Evolutionary conservation across 2,797 vertebrate species (phyloP), one percentile per base, ranked within the genome.

Genomic region (Vireo griseus): DNA sequence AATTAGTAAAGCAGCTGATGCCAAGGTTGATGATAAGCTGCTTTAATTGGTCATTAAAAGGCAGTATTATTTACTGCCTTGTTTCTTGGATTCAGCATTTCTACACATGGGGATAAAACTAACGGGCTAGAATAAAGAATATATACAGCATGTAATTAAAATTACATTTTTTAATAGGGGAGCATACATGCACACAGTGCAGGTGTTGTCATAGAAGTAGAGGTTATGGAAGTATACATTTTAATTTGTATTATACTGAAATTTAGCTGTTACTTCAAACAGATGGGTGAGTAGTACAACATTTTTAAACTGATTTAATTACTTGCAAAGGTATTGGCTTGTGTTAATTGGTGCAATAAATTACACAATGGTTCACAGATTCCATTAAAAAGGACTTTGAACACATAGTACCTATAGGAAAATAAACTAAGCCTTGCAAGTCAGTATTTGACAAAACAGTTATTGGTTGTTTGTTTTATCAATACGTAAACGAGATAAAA

Each of bases 311-410:
- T 80, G 45, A 68, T 84, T 94, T 94, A 96, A 95, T 97, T 95
- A 92, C 72, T 91, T 96, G 84, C 95, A 92, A 92, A 94, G 92
- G 88, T 92, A 97, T 92, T 86, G 76, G 91, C 71, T 92, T 88
- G n/a, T 86, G 85, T 97, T 95, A 97, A 96, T 94, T 94, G 90
- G 58, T 86, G 50, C 88, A 96, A 63, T 89, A 95, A 92, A 96
- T 95, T 89, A 90, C 69, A 94, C 33, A 67, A 21, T 37, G 62
- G 65, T 66, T 89, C 74, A 89, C 42, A 77, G 54, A 87, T 83
- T 92, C 71, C 69, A 50, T 84, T 90, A 73, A 92, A 95, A 91
- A 76, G 37, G 14, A 59, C 68, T 87, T 86, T 48, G 44, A 76
- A 71, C 50, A 67, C 24, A 40, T n/a, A 89, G 42, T 77, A 58